Evolutionary conservation across 2,797 vertebrate species (phyloP).

Genomic region (Buphagus erythrorhynchus): DNA sequence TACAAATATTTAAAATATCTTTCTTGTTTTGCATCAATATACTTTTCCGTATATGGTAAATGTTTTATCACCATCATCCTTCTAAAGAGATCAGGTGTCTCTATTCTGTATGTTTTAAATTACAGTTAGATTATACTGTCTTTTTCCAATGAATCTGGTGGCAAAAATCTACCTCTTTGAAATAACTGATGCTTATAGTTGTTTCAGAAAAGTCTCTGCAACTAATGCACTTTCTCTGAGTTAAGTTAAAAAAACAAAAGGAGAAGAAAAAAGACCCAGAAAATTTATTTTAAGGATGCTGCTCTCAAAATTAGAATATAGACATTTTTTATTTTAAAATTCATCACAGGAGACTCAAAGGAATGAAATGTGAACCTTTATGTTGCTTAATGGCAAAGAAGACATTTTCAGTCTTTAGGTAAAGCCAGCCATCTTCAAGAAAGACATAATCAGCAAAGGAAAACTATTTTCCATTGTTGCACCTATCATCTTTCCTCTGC

Average conservation of each 20-base stretch:
- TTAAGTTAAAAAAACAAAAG: background rate
- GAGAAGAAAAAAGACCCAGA: accelerated
- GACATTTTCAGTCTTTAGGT: background rate
- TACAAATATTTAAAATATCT: background rate
- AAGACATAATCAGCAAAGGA: background rate
- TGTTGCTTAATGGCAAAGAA: background rate
- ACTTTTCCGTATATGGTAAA: background rate
- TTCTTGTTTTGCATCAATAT: background rate
- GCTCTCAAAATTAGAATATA: background rate
- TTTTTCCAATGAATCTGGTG: too few species aligned
- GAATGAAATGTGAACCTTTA: background rate
- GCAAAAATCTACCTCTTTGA: background rate
- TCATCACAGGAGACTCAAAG: background rate
- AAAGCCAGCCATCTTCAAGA: background rate
- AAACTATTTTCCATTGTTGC: background rate
- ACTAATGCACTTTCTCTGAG: background rate
- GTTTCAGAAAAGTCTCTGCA: background rate
- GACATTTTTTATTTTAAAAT: background rate
- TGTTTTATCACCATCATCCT: background rate
- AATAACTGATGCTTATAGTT: background rate
- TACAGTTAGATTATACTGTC: too few species aligned
- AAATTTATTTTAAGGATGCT: background rate
- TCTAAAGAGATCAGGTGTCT: background rate
- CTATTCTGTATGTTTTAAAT: background rate
- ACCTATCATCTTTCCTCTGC: background rate